Evolutionary conservation across 1,140 invertebrate species (phyloP).

Genomic region (Camponotus pennsylvanicus): DNA sequence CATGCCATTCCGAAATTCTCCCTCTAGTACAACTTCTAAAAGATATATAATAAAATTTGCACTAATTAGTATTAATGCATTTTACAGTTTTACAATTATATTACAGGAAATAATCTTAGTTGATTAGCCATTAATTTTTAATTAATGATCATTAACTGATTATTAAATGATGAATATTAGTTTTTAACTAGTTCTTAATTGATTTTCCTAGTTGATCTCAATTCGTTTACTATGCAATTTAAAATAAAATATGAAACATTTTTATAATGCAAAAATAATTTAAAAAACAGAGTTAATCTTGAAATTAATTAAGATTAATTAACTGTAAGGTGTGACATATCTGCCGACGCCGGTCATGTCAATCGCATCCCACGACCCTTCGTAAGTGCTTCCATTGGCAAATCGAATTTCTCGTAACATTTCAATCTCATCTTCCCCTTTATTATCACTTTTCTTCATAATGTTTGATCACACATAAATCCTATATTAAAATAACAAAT

Average conservation of each 20-base stretch:
- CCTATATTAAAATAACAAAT: neutral
- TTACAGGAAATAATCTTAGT: neutral
- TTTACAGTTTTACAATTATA: neutral
- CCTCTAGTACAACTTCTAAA: conserved; percentile 85
- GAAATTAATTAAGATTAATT: conserved; percentile 52
- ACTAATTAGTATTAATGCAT: neutral
- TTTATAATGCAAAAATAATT: no score
- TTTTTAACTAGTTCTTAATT: no score
- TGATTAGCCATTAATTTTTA: no score
- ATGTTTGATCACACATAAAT: neutral
- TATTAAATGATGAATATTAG: no score
- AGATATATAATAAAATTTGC: neutral
- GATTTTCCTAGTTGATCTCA: no score
- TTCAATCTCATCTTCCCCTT: neutral
- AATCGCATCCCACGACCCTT: conserved; percentile 86
- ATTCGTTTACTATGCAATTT: no score
- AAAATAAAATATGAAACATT: no score
- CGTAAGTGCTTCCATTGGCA: conserved; percentile 85
- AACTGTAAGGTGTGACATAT: conserved; percentile 86
- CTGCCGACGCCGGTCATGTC: conserved; percentile 86
- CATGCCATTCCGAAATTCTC: conserved; percentile 86
- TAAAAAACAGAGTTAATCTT: neutral
- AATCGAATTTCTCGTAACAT: conserved; percentile 75
- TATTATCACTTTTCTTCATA: conserved; percentile 15
- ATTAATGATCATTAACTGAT: no score